These are phyloP conservation scores for Myotis findleyi DNA, from an alignment of 2,797 vertebrate genomes.

Conservation along the genomic window DNA sequence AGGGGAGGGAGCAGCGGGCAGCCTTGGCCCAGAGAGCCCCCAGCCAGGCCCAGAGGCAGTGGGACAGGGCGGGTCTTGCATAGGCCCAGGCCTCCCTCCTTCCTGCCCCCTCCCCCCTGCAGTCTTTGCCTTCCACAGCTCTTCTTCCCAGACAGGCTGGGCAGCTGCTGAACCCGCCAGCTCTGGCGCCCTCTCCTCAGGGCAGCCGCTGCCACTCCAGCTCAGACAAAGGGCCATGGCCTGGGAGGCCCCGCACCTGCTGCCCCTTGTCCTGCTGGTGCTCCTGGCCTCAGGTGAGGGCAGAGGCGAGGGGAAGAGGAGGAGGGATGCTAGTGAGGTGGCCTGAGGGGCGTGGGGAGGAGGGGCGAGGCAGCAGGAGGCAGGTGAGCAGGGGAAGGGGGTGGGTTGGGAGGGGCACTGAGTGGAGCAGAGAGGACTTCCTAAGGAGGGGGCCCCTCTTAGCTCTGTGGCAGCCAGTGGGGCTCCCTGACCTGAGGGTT, in stretches of 20 bases:
- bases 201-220: background rate
- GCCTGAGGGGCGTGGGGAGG: rapidly evolving
- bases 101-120: rapidly evolving
- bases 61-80: background rate
- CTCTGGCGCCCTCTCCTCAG: background rate
- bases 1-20: background rate
- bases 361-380: background rate
- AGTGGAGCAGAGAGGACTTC: background rate
- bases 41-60: background rate
- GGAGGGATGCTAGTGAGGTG: background rate
- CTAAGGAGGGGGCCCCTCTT: background rate
- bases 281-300: background rate
- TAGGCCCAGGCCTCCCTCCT: background rate
- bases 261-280: background rate
- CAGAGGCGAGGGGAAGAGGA: background rate
- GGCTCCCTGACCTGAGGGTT: background rate
- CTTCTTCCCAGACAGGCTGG: no score
- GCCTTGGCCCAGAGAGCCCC: background rate
- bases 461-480: background rate
- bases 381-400: background rate
- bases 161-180: background rate
- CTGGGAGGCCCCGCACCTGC: background rate
- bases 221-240: constrained; percentile 27
- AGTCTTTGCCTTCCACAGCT: background rate
- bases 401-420: no score